A percentile compares a stretch with the other conserved stretches of the same genome.
phyloP scores from a whole-genome alignment of 2,888 invertebrate genomes.

The Platerodrilus igneus region DNA sequence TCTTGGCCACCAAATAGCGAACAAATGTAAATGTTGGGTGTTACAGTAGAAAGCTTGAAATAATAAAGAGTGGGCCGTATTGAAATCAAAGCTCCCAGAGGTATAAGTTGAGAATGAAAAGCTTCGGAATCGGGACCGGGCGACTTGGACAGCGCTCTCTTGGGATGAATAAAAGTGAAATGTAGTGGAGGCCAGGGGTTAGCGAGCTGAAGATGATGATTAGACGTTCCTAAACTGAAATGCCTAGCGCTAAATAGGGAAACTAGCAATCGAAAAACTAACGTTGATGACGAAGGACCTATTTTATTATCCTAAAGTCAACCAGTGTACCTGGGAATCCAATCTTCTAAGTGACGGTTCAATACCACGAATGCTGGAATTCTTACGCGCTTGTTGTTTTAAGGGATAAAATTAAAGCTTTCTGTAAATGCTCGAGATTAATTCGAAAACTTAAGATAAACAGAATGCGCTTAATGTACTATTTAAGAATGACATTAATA shows the following conservation, averaged over 20 bases:
- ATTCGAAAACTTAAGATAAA: too few relatives aligned
- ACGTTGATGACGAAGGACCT: slow-evolving; percentile 31
- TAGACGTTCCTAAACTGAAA: slow-evolving; percentile 36
- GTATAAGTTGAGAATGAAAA: slow-evolving; percentile 40
- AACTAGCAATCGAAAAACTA: slow-evolving; percentile 30
- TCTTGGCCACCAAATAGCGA: too few relatives aligned
- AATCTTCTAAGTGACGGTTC: slow-evolving; percentile 31
- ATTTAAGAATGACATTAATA: too few relatives aligned
- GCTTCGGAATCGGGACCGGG: slow-evolving; percentile 41
- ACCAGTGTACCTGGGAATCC: slow-evolving; percentile 36
- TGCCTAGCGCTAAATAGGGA: slow-evolving; percentile 26
- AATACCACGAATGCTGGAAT: too few relatives aligned
- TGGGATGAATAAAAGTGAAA: slow-evolving; percentile 49
- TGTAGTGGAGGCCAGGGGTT: slow-evolving; percentile 39
- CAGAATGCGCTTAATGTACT: too few relatives aligned
- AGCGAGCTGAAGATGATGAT: slow-evolving; percentile 32
- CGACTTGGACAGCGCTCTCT: slow-evolving; percentile 45
- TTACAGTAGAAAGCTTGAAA: slow-evolving; percentile 22
- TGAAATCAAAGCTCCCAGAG: slow-evolving; percentile 44
- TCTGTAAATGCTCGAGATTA: too few relatives aligned
- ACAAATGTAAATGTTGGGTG: slow-evolving; percentile 18
- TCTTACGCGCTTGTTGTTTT: too few relatives aligned
- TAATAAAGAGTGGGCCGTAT: slow-evolving; percentile 34
- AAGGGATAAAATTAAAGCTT: too few relatives aligned
- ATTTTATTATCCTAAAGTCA: slow-evolving; percentile 32